Base-by-base conservation (phyloP, 2,888 invertebrate genomes). In the Dioctria linearis region DNA sequence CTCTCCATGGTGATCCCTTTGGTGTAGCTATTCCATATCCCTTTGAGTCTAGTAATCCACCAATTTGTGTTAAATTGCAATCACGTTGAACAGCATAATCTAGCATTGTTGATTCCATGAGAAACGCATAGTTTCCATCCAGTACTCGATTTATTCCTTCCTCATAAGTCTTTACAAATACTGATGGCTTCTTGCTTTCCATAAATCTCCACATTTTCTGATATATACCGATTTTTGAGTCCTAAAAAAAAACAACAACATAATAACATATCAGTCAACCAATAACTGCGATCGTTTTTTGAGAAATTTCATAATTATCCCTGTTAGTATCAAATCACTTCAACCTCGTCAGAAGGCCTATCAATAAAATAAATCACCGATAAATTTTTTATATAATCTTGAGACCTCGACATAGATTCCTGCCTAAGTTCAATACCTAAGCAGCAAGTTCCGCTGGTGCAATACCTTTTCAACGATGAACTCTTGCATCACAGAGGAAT, bases 1-100 rank as follows among this genome's bases (percentile, higher is more conserved):
- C 99, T n/a, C 98, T 91, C 97, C 98, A 99, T 0, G 96, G 96
- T 43, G 98, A 93, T 86, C 98, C 97, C 90, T 96, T 98, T 82
- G 97, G 97, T 1, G 98, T 96, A 0, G 98, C 99, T 84, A 99
- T 98, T 39, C 99, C 99, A 89, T 99, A 99, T 98, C 81, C 97
- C 90, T 93, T 88, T 0, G 88, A 86, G 75, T 88, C 89, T 0
- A 89, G 83, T 11, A 88, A 83, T 0, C 98, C 98, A 0, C 98
- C 98, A 79, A 99, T 96, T 90, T 98, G 98, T n/a, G 98, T 98
- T 75, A 99, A 90, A 87, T 98, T 98, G 87, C 98, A 99, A 87
- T 98, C 96, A 67, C 98, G 90, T 89, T 97, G 95, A n/a, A 97
- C 96, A 8, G 94, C 93, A 86, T 98, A 99, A 88, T 99, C 99